These are phyloP conservation scores for Diogma glabrata DNA, from an alignment of 2,888 invertebrate genomes.

Conservation along the genomic window DNA sequence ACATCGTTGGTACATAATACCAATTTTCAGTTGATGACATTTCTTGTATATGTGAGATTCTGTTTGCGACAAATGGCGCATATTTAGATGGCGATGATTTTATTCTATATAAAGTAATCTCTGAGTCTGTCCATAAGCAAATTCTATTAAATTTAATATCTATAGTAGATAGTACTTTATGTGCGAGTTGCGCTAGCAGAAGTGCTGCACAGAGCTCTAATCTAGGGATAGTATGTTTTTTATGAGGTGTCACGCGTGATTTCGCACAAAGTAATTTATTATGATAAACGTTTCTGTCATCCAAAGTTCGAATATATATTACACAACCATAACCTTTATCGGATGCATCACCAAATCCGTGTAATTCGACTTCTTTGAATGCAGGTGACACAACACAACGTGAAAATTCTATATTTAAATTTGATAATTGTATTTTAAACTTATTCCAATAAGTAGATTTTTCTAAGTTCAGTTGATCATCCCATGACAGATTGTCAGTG, in stretches of 20 bases:
- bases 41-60: not conserved
- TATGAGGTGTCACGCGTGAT: not conserved
- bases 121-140: not conserved
- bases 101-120: not conserved
- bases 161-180: no score
- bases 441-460: not conserved
- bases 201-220: not conserved
- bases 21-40: not conserved
- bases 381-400: not conserved
- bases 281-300: no score
- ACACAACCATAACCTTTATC: no score
- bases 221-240: not conserved
- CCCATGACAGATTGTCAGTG: not conserved
- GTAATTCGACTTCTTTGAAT: not conserved
- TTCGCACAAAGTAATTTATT: not conserved
- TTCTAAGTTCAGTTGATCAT: not conserved
- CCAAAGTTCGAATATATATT: no score
- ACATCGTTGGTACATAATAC: not conserved
- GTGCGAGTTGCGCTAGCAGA: not conserved
- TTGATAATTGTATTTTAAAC: not conserved
- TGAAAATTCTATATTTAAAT: not conserved
- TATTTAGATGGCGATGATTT: not conserved
- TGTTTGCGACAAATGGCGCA: not conserved
- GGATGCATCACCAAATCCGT: not conserved
- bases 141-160: not conserved